A percentile compares a stretch with the other conserved stretches of the same genome.
These are phyloP conservation scores for Drosophila tropicalis DNA, from an alignment of 1,140 invertebrate genomes.

Conservation along the genomic window DNA sequence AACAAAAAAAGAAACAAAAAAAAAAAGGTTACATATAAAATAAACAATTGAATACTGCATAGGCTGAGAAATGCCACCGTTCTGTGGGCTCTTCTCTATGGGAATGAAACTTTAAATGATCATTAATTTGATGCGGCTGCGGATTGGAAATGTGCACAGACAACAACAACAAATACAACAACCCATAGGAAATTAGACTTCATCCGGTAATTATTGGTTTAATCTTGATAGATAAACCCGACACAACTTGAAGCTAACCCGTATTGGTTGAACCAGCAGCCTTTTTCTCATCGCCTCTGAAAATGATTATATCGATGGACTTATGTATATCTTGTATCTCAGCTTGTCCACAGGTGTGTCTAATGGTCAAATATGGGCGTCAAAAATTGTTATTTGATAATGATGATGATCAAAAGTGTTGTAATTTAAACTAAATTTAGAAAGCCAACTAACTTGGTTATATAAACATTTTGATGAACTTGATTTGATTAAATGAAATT, in stretches of 20 bases:
- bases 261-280: conserved; percentile 34
- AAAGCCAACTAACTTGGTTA: conserved; percentile 19
- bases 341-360: conserved; percentile 55
- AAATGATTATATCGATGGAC: conserved; percentile 28
- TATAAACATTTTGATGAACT: conserved; percentile 5
- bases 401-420: conserved; percentile 46
- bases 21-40: conserved; percentile 49
- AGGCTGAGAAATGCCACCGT: conserved; percentile 57
- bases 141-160: conserved; percentile 34
- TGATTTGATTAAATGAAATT: neutral
- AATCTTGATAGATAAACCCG: conserved; percentile 74
- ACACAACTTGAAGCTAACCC: conserved; percentile 2
- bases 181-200: conserved; percentile 72
- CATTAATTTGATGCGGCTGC: conserved; percentile 65
- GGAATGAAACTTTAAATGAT: conserved; percentile 62
- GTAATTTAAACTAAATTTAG: conserved; percentile 21
- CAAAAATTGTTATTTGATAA: conserved; percentile 53
- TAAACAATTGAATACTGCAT: conserved; percentile 74
- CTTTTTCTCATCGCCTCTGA: conserved; percentile 61
- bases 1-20: conserved; percentile 22
- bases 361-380: conserved; percentile 61
- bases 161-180: conserved; percentile 13
- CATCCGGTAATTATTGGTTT: conserved; percentile 81
- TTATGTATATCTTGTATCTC: conserved; percentile 7
- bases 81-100: conserved; percentile 47